These are phyloP conservation scores for Papilio dardanus DNA, from an alignment of 1,140 invertebrate genomes.

Conservation along the genomic window DNA sequence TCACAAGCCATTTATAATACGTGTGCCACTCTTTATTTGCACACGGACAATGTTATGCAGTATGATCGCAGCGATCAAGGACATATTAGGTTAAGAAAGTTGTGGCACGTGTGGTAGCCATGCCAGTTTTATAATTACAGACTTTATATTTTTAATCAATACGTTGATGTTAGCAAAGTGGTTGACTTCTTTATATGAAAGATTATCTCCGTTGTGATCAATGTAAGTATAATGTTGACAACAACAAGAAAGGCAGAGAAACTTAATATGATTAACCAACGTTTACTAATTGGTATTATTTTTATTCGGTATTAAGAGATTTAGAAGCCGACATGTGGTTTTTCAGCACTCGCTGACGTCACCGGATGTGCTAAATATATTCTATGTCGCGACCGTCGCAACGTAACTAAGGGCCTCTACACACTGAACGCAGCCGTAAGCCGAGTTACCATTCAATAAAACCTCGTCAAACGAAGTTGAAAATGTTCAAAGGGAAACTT, in stretches of 20 bases:
- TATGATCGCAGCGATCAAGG: neutral
- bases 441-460: neutral
- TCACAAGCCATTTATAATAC: neutral
- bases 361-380: slow-evolving; percentile 66
- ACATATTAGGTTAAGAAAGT: neutral
- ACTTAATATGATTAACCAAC: slow-evolving; percentile 20
- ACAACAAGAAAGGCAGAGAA: neutral
- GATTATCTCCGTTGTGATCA: neutral
- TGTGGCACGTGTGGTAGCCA: neutral
- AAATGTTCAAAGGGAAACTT: neutral
- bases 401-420: slow-evolving; percentile 39
- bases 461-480: neutral
- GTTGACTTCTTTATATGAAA: too few relatives aligned
- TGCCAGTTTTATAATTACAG: neutral
- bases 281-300: slow-evolving; percentile 32
- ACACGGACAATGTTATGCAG: neutral
- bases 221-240: neutral
- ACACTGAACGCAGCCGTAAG: neutral
- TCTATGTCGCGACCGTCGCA: slow-evolving; percentile 46
- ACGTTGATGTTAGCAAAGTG: too few relatives aligned
- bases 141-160: neutral
- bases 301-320: slow-evolving; percentile 41
- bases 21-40: neutral
- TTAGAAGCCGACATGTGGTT: slow-evolving; percentile 54
- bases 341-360: slow-evolving; percentile 50